Evolutionary conservation across 1,140 invertebrate species (phyloP).

Genomic region (Agrypnia vestita): DNA sequence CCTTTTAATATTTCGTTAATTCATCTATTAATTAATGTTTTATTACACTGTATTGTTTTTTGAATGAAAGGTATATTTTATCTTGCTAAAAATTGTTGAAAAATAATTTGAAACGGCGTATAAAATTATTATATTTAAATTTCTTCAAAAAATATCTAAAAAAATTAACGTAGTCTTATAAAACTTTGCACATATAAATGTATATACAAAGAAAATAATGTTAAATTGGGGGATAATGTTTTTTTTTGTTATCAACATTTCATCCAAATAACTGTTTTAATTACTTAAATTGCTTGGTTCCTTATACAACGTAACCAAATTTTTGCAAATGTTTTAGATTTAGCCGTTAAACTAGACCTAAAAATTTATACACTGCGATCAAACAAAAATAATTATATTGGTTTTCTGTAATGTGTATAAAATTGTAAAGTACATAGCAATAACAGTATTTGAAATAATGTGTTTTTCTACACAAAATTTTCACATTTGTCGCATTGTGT

Average conservation of each 20-base stretch:
- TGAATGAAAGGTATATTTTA: constrained; percentile 9
- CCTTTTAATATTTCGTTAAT: no score
- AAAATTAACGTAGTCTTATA: constrained; percentile 23
- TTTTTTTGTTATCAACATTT: background rate
- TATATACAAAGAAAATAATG: constrained; percentile 29
- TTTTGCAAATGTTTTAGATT: background rate
- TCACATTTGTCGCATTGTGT: background rate
- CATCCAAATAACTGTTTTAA: constrained; percentile 4
- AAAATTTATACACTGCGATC: background rate
- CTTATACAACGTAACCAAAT: background rate
- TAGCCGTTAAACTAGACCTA: background rate
- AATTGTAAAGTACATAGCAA: constrained; percentile 1
- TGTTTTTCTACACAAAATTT: background rate
- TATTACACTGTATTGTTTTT: background rate
- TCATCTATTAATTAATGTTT: no score
- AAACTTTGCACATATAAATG: constrained; percentile 29
- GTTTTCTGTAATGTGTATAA: constrained; percentile 5
- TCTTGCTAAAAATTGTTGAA: constrained; percentile 7
- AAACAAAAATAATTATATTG: constrained; percentile 1
- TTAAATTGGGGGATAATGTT: constrained; percentile 13
- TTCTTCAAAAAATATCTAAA: background rate
- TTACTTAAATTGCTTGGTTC: constrained; percentile 7
- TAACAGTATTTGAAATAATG: background rate
- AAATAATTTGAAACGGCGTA: background rate
- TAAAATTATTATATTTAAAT: background rate